Evolutionary conservation across 2,888 invertebrate genomes (phyloP), one percentile per base, ranked within the genome.

Genomic region (Griposia aprilina): DNA sequence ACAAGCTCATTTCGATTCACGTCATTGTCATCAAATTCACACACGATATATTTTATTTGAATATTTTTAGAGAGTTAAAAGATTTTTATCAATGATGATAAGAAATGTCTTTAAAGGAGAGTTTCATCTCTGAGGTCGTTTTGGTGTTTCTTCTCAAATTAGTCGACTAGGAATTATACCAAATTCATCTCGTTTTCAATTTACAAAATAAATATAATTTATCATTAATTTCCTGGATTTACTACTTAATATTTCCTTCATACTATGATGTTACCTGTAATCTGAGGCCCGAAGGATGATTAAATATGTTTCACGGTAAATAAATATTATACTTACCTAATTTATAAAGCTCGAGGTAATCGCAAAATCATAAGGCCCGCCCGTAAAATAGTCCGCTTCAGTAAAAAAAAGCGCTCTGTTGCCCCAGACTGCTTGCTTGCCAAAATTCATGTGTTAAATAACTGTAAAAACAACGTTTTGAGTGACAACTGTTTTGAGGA

Each of bases 1-100:
- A 68, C 26, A 68, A 78, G 57, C 48, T 82, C 5, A 36, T 23
- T 68, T 68, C 23, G 4, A 36, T 68, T 52, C 30, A 30, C 7
- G 23, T 68, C 52, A 36, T 45, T 45, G 41, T 68, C 30, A 36
- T 15, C 8, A 36, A 36, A 52, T 52, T 52, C 52, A n/a, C 0
- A 36, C 10, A 36, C 36, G 7, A 55, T 1, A 11, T 55, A n/a
- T 57, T n/a, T 57, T 57, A 2, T 52, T 52, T 20, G 7, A 20
- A 20, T 52, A 20, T 10, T 45, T 41, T 5, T 41, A 41, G 41
- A 41, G 41, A 41, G 41, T 41, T 41, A 41, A 41, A 41, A 4
- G 41, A 4, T 41, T 41, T 41, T 41, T 41, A 41, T 41, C 41
- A 41, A 4, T 7, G 41, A 41, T 6, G 41, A 41, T 41, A 41